These are phyloP conservation scores for Orius laevigatus DNA, from an alignment of 1,140 invertebrate genomes.

Conservation along the genomic window DNA sequence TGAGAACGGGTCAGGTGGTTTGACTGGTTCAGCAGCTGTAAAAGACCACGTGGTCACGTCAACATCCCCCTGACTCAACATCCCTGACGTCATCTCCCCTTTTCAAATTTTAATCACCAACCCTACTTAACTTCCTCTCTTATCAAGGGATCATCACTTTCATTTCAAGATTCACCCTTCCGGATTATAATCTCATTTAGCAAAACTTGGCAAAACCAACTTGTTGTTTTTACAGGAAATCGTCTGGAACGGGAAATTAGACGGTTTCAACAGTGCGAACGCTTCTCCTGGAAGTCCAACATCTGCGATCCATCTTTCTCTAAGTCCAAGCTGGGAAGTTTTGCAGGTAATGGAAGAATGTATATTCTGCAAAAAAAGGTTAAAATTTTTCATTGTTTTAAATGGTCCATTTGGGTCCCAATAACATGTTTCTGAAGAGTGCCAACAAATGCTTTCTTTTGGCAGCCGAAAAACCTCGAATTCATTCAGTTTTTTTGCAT, in stretches of 20 bases:
- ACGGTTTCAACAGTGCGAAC: conserved; percentile 24
- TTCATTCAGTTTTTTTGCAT: no score
- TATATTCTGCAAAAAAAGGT: no score
- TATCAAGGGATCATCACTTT: background rate
- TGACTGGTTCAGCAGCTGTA: conserved; percentile 4
- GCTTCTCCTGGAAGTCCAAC: conserved; percentile 22
- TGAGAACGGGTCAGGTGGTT: background rate
- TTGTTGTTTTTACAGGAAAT: conserved; percentile 47
- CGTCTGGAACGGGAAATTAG: conserved; percentile 52
- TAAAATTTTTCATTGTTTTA: no score
- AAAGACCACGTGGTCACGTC: background rate
- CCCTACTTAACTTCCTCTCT: no score
- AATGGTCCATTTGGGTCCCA: no score
- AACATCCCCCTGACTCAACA: background rate
- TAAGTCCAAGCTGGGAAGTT: conserved; percentile 66
- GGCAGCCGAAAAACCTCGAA: no score
- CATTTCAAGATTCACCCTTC: no score
- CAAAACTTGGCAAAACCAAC: no score
- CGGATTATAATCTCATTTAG: no score
- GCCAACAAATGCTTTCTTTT: no score
- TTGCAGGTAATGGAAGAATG: no score
- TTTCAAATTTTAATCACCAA: background rate
- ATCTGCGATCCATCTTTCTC: conserved; percentile 36
- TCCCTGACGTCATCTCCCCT: background rate
- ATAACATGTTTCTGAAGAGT: no score